These are phyloP conservation scores for Aspidiotus destructor DNA, from an alignment of 2,888 invertebrate genomes.

Conservation along the genomic window DNA sequence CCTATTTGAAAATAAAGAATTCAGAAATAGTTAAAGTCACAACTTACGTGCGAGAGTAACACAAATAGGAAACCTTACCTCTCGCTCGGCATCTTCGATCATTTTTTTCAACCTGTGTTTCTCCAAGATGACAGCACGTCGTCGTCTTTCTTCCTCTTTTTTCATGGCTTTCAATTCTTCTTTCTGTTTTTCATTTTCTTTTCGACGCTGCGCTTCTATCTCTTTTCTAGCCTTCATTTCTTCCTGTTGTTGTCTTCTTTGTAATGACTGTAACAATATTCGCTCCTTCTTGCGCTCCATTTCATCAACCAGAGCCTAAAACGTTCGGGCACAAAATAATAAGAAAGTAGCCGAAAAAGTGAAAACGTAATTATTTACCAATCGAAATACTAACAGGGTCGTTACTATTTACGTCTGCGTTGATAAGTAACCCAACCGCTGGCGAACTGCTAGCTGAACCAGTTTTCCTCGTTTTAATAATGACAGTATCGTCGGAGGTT, in stretches of 20 bases:
- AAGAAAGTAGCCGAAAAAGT: background rate
- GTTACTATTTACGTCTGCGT: conserved; percentile 54
- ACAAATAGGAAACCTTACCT: conserved; percentile 46
- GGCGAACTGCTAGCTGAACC: conserved; percentile 36
- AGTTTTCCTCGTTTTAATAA: conserved; percentile 14
- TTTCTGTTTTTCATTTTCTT: conserved; percentile 65
- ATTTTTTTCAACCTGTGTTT: conserved; percentile 90
- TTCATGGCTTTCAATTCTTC: conserved; percentile 65
- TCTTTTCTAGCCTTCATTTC: conserved; percentile 76
- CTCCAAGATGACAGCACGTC: conserved; percentile 78
- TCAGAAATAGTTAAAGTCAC: background rate
- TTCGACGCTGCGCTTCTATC: conserved; percentile 62
- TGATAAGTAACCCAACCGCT: conserved; percentile 54
- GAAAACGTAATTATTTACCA: background rate
- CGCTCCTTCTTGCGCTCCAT: conserved; percentile 88
- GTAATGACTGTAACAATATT: conserved; percentile 78
- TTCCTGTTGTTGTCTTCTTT: conserved; percentile 83
- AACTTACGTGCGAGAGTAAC: background rate
- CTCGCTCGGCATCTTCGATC: conserved; percentile 80
- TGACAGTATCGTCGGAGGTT: conserved; percentile 2
- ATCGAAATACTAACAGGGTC: conserved; percentile 53
- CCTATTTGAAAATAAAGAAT: conserved; percentile 47
- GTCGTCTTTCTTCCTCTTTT: conserved; percentile 73
- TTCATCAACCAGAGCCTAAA: conserved; percentile 73
- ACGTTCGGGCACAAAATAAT: conserved; percentile 16